These are phyloP conservation scores for Balanococcus diminutus DNA, from an alignment of 2,888 invertebrate genomes.

Conservation along the genomic window DNA sequence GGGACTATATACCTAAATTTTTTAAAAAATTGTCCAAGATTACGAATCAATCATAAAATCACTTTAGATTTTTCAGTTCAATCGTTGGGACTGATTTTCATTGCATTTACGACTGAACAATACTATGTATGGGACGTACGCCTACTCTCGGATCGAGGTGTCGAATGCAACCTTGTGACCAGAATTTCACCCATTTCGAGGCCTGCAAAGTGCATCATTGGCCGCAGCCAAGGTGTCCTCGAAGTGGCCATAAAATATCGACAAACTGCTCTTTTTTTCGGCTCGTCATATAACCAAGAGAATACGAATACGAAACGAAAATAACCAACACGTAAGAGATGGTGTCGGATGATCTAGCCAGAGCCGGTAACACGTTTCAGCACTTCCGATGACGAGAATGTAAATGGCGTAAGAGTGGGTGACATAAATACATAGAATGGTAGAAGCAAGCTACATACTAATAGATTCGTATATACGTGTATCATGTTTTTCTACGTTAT, in stretches of 20 bases:
- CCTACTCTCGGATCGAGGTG: neutral
- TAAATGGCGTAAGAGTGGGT: neutral
- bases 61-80: no score
- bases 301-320: no score
- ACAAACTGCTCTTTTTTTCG: neutral
- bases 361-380: neutral
- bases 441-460: neutral
- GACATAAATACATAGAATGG: neutral
- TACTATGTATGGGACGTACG: neutral
- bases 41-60: no score
- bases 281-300: neutral
- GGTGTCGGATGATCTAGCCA: neutral
- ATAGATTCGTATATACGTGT: neutral
- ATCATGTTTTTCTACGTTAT: neutral
- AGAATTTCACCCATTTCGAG: neutral
- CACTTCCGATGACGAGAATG: conserved; percentile 30
- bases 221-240: neutral
- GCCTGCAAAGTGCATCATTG: neutral
- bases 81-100: no score
- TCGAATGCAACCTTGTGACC: neutral
- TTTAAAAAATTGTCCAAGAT: no score
- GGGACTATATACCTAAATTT: no score
- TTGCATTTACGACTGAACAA: no score
- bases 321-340: conserved; percentile 5
- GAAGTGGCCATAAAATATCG: neutral